phyloP scores from a whole-genome alignment of 2,888 invertebrate species.

The Ischnura elegans region DNA sequence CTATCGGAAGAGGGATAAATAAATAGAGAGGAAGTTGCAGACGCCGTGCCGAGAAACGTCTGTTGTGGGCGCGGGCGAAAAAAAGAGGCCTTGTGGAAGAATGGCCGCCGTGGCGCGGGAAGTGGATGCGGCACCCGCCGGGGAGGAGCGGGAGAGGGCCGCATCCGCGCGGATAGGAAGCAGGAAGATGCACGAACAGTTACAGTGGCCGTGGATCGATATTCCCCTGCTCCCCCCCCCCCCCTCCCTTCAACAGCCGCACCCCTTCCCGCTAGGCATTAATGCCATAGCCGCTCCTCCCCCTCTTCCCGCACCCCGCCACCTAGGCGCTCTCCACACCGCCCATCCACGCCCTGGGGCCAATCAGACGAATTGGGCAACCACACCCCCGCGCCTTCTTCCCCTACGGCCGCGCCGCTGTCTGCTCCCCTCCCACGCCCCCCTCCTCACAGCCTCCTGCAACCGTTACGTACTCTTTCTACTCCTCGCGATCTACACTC shows the following conservation, averaged over 20 bases:
- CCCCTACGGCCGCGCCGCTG: neutral
- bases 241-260: slow-evolving; percentile 75
- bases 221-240: neutral
- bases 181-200: slow-evolving; percentile 13
- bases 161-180: neutral
- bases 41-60: neutral
- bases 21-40: too few species aligned
- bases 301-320: slow-evolving; percentile 50
- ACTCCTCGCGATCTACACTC: neutral
- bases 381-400: slow-evolving; percentile 80
- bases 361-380: slow-evolving; percentile 76
- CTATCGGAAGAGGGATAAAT: too few species aligned
- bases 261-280: slow-evolving; percentile 80
- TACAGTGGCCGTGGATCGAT: slow-evolving; percentile 2
- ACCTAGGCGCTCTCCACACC: slow-evolving; percentile 76
- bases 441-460: neutral
- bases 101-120: neutral
- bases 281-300: neutral
- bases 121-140: neutral
- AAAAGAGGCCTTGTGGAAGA: neutral
- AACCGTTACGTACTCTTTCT: neutral
- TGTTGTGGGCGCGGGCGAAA: neutral
- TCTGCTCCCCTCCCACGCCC: neutral
- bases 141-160: neutral
- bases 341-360: slow-evolving; percentile 78